phyloP scores from a whole-genome alignment of 2,797 vertebrate genomes.

The Phrynocephalus forsythii region DNA sequence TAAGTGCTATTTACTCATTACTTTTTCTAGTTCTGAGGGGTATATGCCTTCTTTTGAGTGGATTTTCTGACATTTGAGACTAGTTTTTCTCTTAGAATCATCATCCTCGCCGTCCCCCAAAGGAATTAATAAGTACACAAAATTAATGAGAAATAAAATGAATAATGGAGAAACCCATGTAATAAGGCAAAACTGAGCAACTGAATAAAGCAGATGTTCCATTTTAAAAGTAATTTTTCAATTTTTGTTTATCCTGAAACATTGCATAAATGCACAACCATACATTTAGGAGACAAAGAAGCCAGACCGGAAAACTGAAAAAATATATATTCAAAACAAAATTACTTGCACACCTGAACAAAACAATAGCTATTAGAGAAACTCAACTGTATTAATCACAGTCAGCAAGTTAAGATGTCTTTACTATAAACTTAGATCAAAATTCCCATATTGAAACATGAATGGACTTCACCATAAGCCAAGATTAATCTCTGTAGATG shows the following conservation, averaged over 20 bases:
- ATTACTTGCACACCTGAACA: not conserved
- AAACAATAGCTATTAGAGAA: not conserved
- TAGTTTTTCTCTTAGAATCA: not conserved
- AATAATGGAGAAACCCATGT: not conserved
- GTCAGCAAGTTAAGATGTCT: not conserved
- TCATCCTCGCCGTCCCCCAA: not conserved
- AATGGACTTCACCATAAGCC: not conserved
- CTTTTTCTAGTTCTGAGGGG: not conserved
- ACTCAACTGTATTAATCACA: not conserved
- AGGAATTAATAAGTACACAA: not conserved
- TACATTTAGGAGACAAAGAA: constrained; percentile 1
- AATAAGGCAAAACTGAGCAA: not conserved
- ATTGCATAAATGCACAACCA: not conserved
- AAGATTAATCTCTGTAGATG: not conserved
- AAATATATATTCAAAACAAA: not conserved
- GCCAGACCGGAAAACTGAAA: not conserved
- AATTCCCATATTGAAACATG: not conserved
- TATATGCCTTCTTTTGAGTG: not conserved
- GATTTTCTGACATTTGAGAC: not conserved
- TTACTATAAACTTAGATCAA: not conserved
- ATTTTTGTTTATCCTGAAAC: not conserved
- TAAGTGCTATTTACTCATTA: not conserved
- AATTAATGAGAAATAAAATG: not conserved
- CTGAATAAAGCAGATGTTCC: not conserved
- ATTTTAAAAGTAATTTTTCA: not conserved